Base-by-base conservation (phyloP, 2,113 vertebrate genomes). In the Ceuthmochares aereus region DNA sequence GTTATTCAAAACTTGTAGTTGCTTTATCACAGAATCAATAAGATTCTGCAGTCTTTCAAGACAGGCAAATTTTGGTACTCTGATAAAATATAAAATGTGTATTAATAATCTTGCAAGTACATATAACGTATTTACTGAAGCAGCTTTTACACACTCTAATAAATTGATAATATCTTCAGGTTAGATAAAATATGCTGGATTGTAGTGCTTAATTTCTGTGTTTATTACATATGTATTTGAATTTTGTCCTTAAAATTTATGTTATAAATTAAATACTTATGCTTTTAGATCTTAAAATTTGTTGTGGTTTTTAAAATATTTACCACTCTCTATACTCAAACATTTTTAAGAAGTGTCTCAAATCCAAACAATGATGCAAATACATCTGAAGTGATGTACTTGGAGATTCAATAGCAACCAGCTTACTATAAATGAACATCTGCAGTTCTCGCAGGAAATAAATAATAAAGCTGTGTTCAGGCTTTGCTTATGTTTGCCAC, bases 1-100 rank as follows among this genome's bases (percentile, higher is more conserved):
- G 30, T 90, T 97, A 94, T 95, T 96, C 89, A 89, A 81, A 45
- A 81, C 22, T 42, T 37, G 45, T 54, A 94, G 91, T 49, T 69
- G 47, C 27, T 96, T 96, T 95, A 97, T 97, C 58, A 95, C 30
- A 86, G 89, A 97, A 97, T 97, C 95, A 94, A 95, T 96, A 94
- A 77, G 26, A 91, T 89, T 60, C 80, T 90, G 9, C 51, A 84
- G 37, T 51, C 67, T 90, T 86, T 32, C 80, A 60, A 54, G 32
- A 26, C 40, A 15, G 27, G 47, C 54, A 93, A 90, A 82, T 89
- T 85, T 55, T 19, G 32, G 6, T 89, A 87, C 43, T 70, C 30
- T 62, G 25, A 87, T 68, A 43, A 18, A 25, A 43, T 80, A 66
- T 64, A 73, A 96, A 92, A 89, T 78, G 21, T 17, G 7, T n/a